These are phyloP conservation scores for Ptilodon capucinus DNA, from an alignment of 2,888 invertebrate genomes.

Conservation along the genomic window DNA sequence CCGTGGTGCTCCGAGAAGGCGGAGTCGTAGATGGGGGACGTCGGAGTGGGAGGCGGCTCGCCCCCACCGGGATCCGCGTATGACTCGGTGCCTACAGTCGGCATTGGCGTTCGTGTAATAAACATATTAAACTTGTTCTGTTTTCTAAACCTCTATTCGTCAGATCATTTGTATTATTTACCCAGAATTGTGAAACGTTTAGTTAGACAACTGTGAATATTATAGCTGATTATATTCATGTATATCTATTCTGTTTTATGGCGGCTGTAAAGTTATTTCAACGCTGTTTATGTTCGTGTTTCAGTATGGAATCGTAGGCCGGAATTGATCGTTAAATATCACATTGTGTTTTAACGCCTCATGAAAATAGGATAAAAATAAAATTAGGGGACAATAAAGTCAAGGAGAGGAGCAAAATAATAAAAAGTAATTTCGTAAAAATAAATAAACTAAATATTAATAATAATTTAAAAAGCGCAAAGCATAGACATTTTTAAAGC, in stretches of 20 bases:
- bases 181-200: background rate
- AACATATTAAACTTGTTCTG: background rate
- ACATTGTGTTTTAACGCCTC: slow-evolving; percentile 45
- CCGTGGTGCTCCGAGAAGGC: slow-evolving; percentile 78
- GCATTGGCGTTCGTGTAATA: slow-evolving; percentile 25
- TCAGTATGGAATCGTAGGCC: slow-evolving; percentile 23
- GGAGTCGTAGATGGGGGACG: slow-evolving; percentile 77
- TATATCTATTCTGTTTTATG: slow-evolving; percentile 19
- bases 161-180: background rate
- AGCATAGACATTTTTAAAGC: slow-evolving; percentile 75
- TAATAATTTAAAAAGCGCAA: slow-evolving; percentile 70
- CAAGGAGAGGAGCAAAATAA: slow-evolving; percentile 60
- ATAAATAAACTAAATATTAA: slow-evolving; percentile 62
- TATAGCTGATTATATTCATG: slow-evolving; percentile 18
- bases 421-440: slow-evolving; percentile 40
- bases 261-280: slow-evolving; percentile 43
- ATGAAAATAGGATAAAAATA: slow-evolving; percentile 47
- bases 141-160: background rate
- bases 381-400: slow-evolving; percentile 51
- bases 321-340: slow-evolving; percentile 31
- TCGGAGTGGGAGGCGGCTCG: slow-evolving; percentile 73
- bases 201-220: slow-evolving; percentile 7
- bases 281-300: slow-evolving; percentile 33
- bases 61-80: slow-evolving; percentile 76
- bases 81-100: slow-evolving; percentile 70